A percentile compares a stretch with the other conserved stretches of the same genome.
phyloP scores from a whole-genome alignment of 2,797 vertebrate species.

The Tachyglossus aculeatus region DNA sequence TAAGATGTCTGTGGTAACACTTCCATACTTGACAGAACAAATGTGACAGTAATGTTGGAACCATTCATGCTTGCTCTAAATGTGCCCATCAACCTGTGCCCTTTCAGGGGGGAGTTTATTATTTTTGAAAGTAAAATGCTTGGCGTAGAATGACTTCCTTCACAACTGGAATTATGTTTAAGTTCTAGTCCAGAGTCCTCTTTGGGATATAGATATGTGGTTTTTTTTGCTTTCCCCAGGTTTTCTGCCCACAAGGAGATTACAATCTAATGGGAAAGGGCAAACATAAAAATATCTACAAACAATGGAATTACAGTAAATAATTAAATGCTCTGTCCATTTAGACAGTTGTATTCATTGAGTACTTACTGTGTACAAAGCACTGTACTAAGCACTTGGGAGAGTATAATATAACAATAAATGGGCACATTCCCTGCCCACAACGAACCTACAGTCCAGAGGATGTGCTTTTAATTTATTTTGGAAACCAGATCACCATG shows the following conservation, averaged over 20 bases:
- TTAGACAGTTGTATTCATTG: background rate
- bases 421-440: too few relatives aligned
- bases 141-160: background rate
- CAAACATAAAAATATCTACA: too few relatives aligned
- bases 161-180: background rate
- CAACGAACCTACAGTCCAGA: too few relatives aligned
- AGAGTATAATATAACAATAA: too few relatives aligned
- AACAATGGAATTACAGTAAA: too few relatives aligned
- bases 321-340: background rate
- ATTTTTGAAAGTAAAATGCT: background rate
- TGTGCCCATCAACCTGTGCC: background rate
- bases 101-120: background rate
- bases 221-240: background rate
- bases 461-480: background rate
- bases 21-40: background rate
- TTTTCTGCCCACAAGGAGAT: too few relatives aligned
- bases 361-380: too few relatives aligned
- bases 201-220: background rate
- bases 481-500: background rate
- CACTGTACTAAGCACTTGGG: too few relatives aligned
- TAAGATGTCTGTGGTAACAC: background rate
- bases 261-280: too few relatives aligned
- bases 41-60: background rate
- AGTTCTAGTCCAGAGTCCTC: background rate
- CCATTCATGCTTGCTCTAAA: background rate